Conservation (phyloP, 1,140 invertebrate genomes). For the Drosophila kurseongensis region DNA sequence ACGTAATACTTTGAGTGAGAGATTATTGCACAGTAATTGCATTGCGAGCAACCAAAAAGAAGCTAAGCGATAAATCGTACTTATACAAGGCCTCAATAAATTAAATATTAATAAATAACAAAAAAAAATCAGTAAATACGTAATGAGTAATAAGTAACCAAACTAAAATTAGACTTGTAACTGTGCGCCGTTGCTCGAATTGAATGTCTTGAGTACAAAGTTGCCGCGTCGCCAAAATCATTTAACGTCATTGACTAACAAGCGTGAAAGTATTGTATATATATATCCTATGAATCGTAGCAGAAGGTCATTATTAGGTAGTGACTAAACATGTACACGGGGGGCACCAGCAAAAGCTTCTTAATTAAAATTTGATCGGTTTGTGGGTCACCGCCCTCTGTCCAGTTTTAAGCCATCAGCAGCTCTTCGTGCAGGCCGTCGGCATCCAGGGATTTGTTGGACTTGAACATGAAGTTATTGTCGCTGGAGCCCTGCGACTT, state of each 20-base stretch:
- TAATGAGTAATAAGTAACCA: conserved; percentile 17
- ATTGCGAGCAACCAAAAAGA: conserved; percentile 6
- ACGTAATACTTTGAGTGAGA: conserved; percentile 53
- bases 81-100: conserved; percentile 38
- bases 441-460: conserved; percentile 75
- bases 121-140: conserved; percentile 5
- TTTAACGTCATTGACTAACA: conserved; percentile 38
- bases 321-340: conserved; percentile 50
- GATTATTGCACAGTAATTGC: conserved; percentile 49
- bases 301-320: conserved; percentile 7
- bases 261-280: conserved; percentile 36
- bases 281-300: conserved; percentile 25
- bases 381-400: neutral
- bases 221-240: conserved; percentile 23
- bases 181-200: conserved; percentile 10
- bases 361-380: conserved; percentile 36
- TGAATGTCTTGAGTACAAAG: conserved; percentile 42
- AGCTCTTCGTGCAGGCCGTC: conserved; percentile 70
- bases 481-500: conserved; percentile 86
- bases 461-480: conserved; percentile 76
- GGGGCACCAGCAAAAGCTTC: conserved; percentile 27
- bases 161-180: conserved; percentile 18
- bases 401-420: conserved; percentile 57
- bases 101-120: conserved; percentile 31
- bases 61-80: conserved; percentile 21